Evolutionary conservation across 2,797 vertebrate species (phyloP).

Genomic region (Urosaurus nigricauda): DNA sequence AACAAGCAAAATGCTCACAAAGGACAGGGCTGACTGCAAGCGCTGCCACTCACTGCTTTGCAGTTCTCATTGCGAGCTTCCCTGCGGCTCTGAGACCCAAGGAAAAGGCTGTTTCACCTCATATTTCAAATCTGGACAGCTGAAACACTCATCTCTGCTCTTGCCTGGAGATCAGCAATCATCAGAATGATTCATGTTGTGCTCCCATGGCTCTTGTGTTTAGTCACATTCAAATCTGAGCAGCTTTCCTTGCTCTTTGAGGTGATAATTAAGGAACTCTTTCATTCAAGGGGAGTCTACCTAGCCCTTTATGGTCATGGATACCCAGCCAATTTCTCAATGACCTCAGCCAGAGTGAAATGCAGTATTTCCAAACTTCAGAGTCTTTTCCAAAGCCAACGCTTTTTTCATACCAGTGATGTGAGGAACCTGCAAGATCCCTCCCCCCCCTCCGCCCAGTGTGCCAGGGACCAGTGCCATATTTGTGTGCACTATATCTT

Average conservation of each 20-base stretch:
- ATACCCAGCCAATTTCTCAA: background rate
- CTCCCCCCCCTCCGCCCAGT: no score
- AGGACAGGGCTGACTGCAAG: constrained; percentile 15
- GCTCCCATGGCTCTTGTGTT: background rate
- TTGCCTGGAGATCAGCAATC: constrained; percentile 1
- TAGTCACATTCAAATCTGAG: background rate
- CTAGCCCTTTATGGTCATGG: background rate
- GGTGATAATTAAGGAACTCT: background rate
- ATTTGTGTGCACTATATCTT: no score
- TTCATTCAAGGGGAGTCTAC: background rate
- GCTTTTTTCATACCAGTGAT: no score
- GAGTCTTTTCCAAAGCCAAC: no score
- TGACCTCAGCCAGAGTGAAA: background rate
- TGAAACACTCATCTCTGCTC: constrained; percentile 7
- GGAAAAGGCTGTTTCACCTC: background rate
- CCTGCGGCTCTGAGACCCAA: background rate
- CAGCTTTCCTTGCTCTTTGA: background rate
- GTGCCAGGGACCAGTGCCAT: no score
- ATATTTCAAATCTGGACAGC: background rate
- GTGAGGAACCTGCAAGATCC: no score
- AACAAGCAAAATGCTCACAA: background rate
- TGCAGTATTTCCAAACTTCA: no score
- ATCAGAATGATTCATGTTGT: background rate
- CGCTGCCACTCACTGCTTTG: background rate
- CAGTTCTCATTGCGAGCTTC: background rate